Percentiles rank a stretch among this genome's conserved stretches.
These are phyloP conservation scores for Hemistola chrysoprasaria DNA, from an alignment of 2,888 invertebrate species.

Conservation along the genomic window DNA sequence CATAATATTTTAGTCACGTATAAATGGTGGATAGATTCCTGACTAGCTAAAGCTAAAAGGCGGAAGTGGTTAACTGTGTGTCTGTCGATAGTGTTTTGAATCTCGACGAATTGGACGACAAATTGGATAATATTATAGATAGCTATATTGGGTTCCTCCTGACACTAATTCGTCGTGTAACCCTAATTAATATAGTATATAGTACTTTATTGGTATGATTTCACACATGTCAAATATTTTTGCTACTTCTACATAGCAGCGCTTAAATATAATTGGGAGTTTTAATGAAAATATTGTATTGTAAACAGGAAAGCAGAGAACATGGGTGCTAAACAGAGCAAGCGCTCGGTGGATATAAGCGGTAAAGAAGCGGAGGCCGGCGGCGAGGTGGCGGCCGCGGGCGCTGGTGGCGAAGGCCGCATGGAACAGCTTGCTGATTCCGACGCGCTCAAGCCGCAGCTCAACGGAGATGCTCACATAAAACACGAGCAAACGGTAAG, in stretches of 20 bases:
- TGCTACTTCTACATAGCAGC: no score
- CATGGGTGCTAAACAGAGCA: slow-evolving; percentile 94
- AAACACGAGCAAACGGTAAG: slow-evolving; percentile 77
- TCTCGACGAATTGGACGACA: no score
- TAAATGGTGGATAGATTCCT: slow-evolving; percentile 6
- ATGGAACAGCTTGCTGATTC: slow-evolving; percentile 90
- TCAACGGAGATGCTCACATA: slow-evolving; percentile 87
- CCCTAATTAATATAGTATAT: no score
- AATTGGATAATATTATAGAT: no score
- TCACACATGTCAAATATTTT: no score
- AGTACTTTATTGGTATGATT: no score
- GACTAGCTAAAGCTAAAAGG: slow-evolving; percentile 14
- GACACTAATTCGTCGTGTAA: no score
- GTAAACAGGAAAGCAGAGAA: slow-evolving; percentile 55
- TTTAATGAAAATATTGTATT: no score
- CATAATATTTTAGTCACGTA: slow-evolving; percentile 16
- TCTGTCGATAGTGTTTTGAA: background rate
- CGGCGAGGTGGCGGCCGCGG: slow-evolving; percentile 82
- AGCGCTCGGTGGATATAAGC: slow-evolving; percentile 93
- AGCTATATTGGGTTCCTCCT: no score
- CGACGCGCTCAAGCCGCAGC: slow-evolving; percentile 87
- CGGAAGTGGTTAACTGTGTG: slow-evolving; percentile 15
- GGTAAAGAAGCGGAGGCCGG: slow-evolving; percentile 85
- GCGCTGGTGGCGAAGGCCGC: slow-evolving; percentile 85
- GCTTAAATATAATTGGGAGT: no score